These are phyloP conservation scores for Mandrillus leucophaeus DNA, from an alignment of 2,113 vertebrate species.

Conservation along the genomic window DNA sequence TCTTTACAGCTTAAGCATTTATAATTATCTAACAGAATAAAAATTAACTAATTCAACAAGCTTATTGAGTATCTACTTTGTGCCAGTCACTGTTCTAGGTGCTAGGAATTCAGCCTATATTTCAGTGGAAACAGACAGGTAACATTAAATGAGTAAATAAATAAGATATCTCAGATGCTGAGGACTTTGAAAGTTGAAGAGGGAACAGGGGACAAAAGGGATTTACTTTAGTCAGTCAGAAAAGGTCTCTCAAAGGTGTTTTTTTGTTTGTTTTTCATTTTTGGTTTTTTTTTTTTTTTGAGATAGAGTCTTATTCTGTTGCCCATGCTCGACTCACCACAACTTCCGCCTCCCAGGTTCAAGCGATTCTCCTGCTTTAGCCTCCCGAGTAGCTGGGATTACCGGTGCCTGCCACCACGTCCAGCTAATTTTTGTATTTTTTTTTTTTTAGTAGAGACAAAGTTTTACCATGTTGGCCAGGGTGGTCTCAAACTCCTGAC, in stretches of 20 bases:
- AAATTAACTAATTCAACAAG: not conserved
- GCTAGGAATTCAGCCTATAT: not conserved
- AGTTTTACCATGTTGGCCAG: no score
- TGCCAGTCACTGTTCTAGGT: not conserved
- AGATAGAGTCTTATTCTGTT: no score
- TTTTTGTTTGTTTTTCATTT: no score
- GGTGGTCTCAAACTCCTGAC: no score
- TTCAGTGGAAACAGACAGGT: not conserved
- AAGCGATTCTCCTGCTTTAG: no score
- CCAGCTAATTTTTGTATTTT: no score
- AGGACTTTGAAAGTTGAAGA: not conserved
- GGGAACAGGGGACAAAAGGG: not conserved
- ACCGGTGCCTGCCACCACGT: no score
- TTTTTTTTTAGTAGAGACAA: no score
- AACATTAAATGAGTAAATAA: conserved; percentile 17
- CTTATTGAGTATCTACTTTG: not conserved
- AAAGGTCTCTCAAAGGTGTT: not conserved
- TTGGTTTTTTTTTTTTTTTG: no score
- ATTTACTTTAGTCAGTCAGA: not conserved
- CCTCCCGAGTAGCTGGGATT: no score
- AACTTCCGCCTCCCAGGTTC: no score
- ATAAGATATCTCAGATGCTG: conserved; percentile 7
- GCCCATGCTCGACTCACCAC: no score
- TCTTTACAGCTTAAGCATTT: conserved; percentile 40
- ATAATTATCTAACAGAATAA: conserved; percentile 35